Evolutionary conservation across 1,140 invertebrate genomes (phyloP).

Genomic region (Tribolium madens): DNA sequence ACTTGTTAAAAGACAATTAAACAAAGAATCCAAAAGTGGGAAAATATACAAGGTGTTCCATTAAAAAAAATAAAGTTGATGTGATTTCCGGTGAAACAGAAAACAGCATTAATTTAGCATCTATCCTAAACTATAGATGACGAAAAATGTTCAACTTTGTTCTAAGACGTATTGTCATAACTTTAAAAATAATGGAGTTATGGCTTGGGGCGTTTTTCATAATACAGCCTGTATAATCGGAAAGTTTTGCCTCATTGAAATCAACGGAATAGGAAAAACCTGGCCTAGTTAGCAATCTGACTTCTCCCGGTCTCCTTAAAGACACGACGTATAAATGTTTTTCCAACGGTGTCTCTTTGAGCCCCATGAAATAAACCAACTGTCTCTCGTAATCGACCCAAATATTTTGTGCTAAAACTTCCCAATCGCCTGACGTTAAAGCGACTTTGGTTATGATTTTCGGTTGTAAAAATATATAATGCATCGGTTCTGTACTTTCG

Average conservation of each 20-base stretch:
- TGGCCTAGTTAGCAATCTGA: conserved; percentile 78
- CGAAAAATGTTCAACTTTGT: no score
- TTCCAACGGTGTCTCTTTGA: conserved; percentile 84
- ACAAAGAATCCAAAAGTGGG: no score
- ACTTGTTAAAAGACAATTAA: no score
- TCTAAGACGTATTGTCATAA: no score
- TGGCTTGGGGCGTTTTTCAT: no score
- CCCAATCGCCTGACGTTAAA: conserved; percentile 86
- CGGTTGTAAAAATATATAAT: conserved; percentile 70
- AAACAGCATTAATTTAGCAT: no score
- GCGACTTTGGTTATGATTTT: conserved; percentile 76
- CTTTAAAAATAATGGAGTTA: no score
- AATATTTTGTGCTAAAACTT: conserved; percentile 80
- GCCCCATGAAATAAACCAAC: conserved; percentile 85
- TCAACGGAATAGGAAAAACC: conserved; percentile 85
- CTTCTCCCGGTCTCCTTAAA: conserved; percentile 74
- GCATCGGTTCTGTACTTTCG: conserved; percentile 68
- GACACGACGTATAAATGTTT: conserved; percentile 87
- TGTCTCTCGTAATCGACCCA: conserved; percentile 81
- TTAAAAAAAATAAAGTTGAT: no score
- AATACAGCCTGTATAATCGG: no score
- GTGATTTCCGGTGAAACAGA: no score
- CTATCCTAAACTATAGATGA: no score
- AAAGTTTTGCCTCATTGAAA: conserved; percentile 82
- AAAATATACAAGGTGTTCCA: no score